phyloP scores from a whole-genome alignment of 2,797 vertebrate genomes.

The Oceanodroma leucorhoa region DNA sequence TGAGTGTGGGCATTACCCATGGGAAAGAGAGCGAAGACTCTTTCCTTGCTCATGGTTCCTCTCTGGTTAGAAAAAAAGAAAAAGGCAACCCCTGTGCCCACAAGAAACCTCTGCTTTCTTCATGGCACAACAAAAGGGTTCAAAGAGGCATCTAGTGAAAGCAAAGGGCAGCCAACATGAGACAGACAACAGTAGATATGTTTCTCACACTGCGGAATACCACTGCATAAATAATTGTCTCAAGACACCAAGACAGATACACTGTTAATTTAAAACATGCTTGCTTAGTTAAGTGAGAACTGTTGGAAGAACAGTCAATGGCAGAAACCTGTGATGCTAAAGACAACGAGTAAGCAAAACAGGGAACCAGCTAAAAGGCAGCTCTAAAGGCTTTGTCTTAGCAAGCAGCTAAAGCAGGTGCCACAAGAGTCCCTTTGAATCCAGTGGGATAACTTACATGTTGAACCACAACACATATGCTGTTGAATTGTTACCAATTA shows the following conservation, averaged over 20 bases:
- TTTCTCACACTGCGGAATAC: not conserved
- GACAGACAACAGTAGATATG: fast-evolving
- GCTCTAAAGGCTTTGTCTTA: not conserved
- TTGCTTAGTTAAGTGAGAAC: not conserved
- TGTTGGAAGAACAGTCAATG: not conserved
- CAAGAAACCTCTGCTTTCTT: not conserved
- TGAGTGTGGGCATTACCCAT: not conserved
- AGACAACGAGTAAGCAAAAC: not conserved
- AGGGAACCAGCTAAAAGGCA: not conserved
- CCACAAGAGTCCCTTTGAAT: not conserved
- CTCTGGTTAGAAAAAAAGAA: not conserved
- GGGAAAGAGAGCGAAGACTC: not conserved
- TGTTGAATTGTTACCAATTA: not conserved
- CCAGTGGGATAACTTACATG: not conserved
- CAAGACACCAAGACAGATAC: not conserved
- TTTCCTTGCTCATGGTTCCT: not conserved
- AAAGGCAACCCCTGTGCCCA: not conserved
- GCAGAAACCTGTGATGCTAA: not conserved
- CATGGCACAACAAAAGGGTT: not conserved
- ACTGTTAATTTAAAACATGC: not conserved
- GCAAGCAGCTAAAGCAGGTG: not conserved
- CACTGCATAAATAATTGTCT: not conserved
- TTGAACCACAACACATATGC: not conserved
- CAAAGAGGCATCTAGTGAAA: not conserved
- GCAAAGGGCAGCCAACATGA: not conserved